Evolutionary conservation across 2,113 vertebrate genomes (phyloP).

Genomic region (Cheilinus undulatus): DNA sequence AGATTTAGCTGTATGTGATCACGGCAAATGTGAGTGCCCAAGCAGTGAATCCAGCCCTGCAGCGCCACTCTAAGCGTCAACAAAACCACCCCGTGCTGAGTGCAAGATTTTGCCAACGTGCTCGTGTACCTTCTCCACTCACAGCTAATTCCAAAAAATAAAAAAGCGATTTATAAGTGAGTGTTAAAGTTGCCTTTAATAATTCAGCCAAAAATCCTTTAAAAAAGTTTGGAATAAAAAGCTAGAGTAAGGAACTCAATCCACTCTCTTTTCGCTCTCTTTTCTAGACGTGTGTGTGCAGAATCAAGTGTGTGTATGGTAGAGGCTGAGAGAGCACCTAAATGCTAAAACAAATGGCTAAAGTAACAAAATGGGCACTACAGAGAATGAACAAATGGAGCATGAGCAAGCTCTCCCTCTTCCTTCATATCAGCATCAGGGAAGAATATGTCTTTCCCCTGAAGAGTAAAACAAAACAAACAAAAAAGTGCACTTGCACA

Average conservation of each 20-base stretch:
- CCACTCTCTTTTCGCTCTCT: conserved; percentile 6
- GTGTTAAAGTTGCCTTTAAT: conserved; percentile 1
- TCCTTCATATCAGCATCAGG: conserved; percentile 28
- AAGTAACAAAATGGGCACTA: conserved; percentile 60
- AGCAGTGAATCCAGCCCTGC: conserved; percentile 60
- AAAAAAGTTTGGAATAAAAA: conserved; percentile 17
- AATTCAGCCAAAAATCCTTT: conserved; percentile 12
- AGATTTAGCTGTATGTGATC: conserved; percentile 44
- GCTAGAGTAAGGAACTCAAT: conserved; percentile 3
- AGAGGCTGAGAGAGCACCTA: conserved; percentile 55
- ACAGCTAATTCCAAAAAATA: conserved; percentile 24
- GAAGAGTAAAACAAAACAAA: too few species aligned
- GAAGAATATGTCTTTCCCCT: conserved; percentile 1
- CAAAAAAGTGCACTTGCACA: not conserved
- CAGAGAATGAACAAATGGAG: conserved; percentile 58
- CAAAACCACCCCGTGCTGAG: conserved; percentile 32
- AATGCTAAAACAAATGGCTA: conserved; percentile 63
- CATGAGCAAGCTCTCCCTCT: conserved; percentile 42
- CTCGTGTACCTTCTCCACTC: conserved; percentile 10
- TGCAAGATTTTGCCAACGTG: conserved; percentile 27
- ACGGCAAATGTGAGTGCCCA: conserved; percentile 56
- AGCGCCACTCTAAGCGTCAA: conserved; percentile 63
- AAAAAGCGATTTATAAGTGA: conserved; percentile 8
- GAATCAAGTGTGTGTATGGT: not conserved
- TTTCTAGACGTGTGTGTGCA: not conserved